Conservation (phyloP, 2,113 vertebrate genomes). For the Amphiprion ocellaris region DNA sequence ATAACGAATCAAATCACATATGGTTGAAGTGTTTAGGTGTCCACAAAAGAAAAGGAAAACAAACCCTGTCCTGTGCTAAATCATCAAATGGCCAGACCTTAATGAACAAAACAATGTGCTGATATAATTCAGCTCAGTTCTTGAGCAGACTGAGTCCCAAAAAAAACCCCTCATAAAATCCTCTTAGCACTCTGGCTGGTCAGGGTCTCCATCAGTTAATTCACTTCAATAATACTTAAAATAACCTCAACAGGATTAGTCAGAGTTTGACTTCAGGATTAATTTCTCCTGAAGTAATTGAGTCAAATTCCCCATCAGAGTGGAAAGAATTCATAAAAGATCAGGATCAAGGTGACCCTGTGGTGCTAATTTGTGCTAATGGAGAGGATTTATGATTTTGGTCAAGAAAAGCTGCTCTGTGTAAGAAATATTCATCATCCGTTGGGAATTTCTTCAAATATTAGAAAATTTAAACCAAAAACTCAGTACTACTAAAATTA, state of each 20-base stretch:
- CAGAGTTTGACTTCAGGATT: slow-evolving; percentile 25
- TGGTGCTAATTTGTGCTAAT: slow-evolving; percentile 10
- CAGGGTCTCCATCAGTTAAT: slow-evolving; percentile 32
- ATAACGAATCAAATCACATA: too few species aligned
- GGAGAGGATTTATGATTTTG: slow-evolving; percentile 21
- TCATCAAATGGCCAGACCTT: background rate
- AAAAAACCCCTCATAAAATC: slow-evolving; percentile 7
- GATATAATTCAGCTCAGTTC: background rate
- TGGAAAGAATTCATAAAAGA: background rate
- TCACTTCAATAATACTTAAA: slow-evolving; percentile 53
- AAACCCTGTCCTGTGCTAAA: background rate
- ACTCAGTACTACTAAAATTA: too few species aligned
- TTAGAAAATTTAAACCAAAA: too few species aligned
- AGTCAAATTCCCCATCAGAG: slow-evolving; percentile 4
- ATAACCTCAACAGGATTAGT: slow-evolving; percentile 57
- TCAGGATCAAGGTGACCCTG: slow-evolving; percentile 5
- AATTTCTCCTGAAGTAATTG: slow-evolving; percentile 42
- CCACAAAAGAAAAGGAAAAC: background rate
- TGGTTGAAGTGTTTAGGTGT: too few species aligned
- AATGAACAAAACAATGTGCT: slow-evolving; percentile 4
- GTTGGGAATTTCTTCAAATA: too few species aligned
- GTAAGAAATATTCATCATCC: too few species aligned
- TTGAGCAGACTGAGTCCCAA: background rate
- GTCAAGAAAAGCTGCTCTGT: background rate
- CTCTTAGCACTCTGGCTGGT: slow-evolving; percentile 27